phyloP scores from a whole-genome alignment of 2,797 vertebrate species.

The Spondyliosoma cantharus region DNA sequence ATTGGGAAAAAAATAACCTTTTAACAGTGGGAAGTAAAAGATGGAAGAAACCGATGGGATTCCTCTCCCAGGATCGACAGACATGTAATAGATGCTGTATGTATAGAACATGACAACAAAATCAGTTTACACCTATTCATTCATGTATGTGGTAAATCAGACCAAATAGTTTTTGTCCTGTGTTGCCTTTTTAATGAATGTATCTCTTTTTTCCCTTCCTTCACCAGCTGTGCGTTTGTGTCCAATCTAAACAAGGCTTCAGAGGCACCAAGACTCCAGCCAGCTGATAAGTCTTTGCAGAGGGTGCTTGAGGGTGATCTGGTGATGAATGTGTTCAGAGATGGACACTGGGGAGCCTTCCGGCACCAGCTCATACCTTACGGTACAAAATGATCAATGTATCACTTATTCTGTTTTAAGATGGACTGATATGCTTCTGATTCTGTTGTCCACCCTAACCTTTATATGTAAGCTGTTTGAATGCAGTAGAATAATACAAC shows the following conservation, averaged over 20 bases:
- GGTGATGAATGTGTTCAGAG: slow-evolving; percentile 92
- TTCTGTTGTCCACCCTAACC: neutral
- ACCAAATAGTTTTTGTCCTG: neutral
- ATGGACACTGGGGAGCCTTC: slow-evolving; percentile 93
- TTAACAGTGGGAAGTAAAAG: no score
- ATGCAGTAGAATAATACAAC: neutral
- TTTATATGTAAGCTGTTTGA: no score
- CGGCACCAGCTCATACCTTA: slow-evolving; percentile 87
- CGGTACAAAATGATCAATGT: slow-evolving; percentile 70
- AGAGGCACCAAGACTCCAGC: slow-evolving; percentile 70
- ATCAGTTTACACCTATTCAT: neutral
- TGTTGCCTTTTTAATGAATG: neutral
- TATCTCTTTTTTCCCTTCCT: neutral
- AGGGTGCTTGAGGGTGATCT: slow-evolving; percentile 84
- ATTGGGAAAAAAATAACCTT: no score
- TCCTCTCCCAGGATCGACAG: no score
- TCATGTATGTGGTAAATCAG: neutral
- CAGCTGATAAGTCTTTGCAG: slow-evolving; percentile 82
- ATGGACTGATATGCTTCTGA: neutral
- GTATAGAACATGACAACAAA: no score
- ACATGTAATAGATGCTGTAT: no score
- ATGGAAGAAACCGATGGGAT: no score
- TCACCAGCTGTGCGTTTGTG: slow-evolving; percentile 90
- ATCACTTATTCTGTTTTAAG: neutral
- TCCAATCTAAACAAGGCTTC: slow-evolving; percentile 87